Base-by-base conservation (phyloP, 2,797 vertebrate species). In the Brachyalestes nurse region DNA sequence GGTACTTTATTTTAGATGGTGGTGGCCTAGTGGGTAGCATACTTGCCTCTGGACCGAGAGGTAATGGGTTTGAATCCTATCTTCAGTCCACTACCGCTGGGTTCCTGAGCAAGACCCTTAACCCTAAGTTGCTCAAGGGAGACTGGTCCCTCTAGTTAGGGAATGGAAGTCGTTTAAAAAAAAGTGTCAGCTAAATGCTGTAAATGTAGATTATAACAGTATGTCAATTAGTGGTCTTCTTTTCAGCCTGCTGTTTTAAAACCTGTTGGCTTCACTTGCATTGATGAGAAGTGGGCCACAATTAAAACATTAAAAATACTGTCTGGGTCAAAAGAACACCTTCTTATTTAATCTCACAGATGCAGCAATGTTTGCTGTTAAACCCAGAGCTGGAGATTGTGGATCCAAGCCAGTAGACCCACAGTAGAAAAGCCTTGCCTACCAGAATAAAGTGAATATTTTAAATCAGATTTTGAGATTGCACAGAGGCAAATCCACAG, bases 371-470 rank as follows among this genome's bases (percentile, higher is more conserved):
- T 66, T 38, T 47, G 62, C 25, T 72, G 10, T 38, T 17, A 57
- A 82, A 66, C 21, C 51, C 34, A 14, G 10, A 45, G 42, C 53
- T 60, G 58, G 25, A 65, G 65, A 81, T 49, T 58, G 14, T 7
- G 9, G 23, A 67, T 49, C n/a, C 65, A 53, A 45, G 40, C 12
- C 23, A 80, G 6, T 0, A 10, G 23, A 45, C 60, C 47, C 38
- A 72, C 42, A 42, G 71, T 58, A 60, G 60, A 51, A 12, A 71
- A 34, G 38, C 38, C 23, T 16, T 62, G 60, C 61, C 14, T 58
- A 17, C 66, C 47, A 61, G 67, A 77, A 81, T 74, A 71, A 84
- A 75, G 74, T 72, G 21, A 45, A 81, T 72, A 81, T 77, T 71
- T 77, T 72, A 76, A 75, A 78, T 51, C 14, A n/a, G 12, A 53